Evolutionary conservation across 2,113 vertebrate genomes (phyloP).

Genomic region (Serranochromis macrocephalus): DNA sequence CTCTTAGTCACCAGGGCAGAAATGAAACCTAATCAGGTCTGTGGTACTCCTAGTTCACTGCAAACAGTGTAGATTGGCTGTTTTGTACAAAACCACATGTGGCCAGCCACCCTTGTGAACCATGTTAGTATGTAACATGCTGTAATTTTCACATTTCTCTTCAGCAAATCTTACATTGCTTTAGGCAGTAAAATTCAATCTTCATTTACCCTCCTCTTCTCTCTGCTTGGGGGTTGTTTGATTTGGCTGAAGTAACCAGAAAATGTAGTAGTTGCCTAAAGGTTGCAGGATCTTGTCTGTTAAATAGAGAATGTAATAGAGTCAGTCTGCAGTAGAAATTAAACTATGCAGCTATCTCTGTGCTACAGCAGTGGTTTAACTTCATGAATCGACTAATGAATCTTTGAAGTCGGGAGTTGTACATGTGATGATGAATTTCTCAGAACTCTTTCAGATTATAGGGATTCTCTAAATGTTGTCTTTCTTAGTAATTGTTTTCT

Average conservation of each 20-base stretch:
- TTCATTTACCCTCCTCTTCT: background rate
- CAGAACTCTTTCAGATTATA: background rate
- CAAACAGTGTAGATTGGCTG: background rate
- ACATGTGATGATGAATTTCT: background rate
- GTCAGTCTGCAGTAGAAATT: background rate
- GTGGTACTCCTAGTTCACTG: slow-evolving; percentile 7
- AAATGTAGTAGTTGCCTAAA: background rate
- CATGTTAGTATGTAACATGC: background rate
- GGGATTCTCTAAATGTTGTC: background rate
- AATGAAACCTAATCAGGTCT: slow-evolving; percentile 62
- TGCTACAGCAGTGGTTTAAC: background rate
- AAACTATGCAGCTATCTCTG: background rate
- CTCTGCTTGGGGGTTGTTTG: background rate
- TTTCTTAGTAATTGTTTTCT: background rate
- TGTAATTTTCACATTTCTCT: background rate
- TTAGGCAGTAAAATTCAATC: background rate
- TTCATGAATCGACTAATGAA: background rate
- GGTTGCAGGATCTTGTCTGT: background rate
- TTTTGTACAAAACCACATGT: background rate
- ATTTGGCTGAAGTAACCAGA: background rate
- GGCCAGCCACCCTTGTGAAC: background rate
- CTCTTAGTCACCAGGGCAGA: slow-evolving; percentile 59
- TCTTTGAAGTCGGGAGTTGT: background rate
- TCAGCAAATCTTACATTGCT: background rate
- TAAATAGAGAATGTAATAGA: background rate